Base-by-base conservation (phyloP, 2,797 vertebrate species). In the Myotis pilosus region DNA sequence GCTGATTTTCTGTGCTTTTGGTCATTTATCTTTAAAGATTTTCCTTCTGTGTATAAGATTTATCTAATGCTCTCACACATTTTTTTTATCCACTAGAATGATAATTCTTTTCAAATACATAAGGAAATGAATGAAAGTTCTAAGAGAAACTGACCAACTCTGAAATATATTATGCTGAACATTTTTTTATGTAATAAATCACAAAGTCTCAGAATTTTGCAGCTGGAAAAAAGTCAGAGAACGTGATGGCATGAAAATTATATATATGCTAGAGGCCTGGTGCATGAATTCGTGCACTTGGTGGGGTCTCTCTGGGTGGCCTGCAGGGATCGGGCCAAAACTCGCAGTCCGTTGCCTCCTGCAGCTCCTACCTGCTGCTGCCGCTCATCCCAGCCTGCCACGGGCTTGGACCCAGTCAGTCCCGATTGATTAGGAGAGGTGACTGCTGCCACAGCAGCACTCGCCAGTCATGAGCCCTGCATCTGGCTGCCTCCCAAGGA, bases 1-100 rank as follows among this genome's bases (percentile, higher is more conserved):
- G 49, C 49, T 78, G 44, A 60, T 91, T 90, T 41, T 90, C 71
- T 88, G 28, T 85, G 44, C 19, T 95, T 1, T 91, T 94, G 81
- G 25, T 68, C 57, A 89, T 75, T 91, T 94, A 60, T 95, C n/a
- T 94, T 92, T 94, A 90, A 95, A 93, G 36, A 82, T 23, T 66
- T 81, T 86, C 20, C 33, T 87, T 30, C 51, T 92, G 11, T 84
- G 57, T 88, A 33, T 93, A 16, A 94, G 5, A 85, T 81, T 96
- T 88, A 33, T 87, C 53, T 84, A 84, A 85, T 41, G 9, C 25
- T 71, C 16, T 89, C 13, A n/a, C 36, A 62, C 10, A 16, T 66
- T 78, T 79, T 92, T 92, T 92, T 72, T 44, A 92, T 74, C 66
- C 9, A 4, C 55, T 88, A 71, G 28, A 72, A n/a, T 95, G 41